A percentile compares a stretch with the other conserved stretches of the same genome.
Conservation (phyloP, 1,140 invertebrate species). For the Rhyzopertha dominica region DNA sequence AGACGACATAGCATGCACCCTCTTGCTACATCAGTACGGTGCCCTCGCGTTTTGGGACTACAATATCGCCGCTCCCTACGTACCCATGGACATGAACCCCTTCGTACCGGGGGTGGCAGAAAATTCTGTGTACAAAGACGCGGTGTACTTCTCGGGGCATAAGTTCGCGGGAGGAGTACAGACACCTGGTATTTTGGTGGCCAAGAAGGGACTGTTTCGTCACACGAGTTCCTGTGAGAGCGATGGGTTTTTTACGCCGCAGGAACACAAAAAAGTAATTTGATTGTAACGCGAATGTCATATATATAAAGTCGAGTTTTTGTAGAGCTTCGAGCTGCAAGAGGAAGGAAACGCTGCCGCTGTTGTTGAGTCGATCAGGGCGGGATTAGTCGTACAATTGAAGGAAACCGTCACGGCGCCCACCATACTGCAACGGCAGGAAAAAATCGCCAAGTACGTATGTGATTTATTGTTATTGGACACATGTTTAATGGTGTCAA, state of each 20-base stretch:
- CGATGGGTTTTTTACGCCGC: conserved; percentile 41
- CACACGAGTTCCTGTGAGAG: conserved; percentile 37
- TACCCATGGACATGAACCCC: conserved; percentile 84
- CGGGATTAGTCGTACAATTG: conserved; percentile 80
- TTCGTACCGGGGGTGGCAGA: conserved; percentile 43
- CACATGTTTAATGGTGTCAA: conserved; percentile 13
- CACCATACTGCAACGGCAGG: conserved; percentile 68
- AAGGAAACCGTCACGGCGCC: conserved; percentile 73
- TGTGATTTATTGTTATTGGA: conserved; percentile 7
- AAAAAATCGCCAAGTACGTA: conserved; percentile 66
- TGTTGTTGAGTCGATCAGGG: conserved; percentile 77
- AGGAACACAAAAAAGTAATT: conserved; percentile 39
- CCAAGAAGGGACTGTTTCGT: conserved; percentile 60
- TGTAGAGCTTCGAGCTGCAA: conserved; percentile 53
- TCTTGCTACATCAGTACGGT: conserved; percentile 71
- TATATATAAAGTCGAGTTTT: conserved; percentile 8
- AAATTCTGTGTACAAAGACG: conserved; percentile 65
- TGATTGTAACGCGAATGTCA: conserved; percentile 1
- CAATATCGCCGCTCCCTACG: conserved; percentile 76
- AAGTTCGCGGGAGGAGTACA: conserved; percentile 89
- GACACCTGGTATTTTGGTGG: conserved; percentile 69
- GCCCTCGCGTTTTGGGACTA: conserved; percentile 89
- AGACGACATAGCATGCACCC: conserved; percentile 77
- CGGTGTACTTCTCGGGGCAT: conserved; percentile 85
- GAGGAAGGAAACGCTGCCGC: conserved; percentile 84